Evolutionary conservation across 2,113 vertebrate species (phyloP).

Genomic region (Mungos mungo): DNA sequence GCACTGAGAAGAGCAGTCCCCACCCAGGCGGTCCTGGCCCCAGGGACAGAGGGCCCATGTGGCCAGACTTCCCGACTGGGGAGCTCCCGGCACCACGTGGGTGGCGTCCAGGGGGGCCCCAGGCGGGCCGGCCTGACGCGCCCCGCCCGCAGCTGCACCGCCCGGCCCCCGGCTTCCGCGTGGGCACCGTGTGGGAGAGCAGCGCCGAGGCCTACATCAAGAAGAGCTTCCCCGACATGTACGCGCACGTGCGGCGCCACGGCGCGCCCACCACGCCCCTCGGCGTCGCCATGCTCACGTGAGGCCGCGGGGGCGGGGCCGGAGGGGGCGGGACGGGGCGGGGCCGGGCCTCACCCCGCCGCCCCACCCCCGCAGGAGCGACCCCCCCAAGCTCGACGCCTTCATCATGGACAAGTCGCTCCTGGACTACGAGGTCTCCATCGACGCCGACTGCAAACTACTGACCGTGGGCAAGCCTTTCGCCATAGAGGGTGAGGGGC

Average conservation of each 20-base stretch:
- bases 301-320: conserved; percentile 40
- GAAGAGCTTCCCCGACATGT: conserved; percentile 94
- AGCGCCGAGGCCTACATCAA: conserved; percentile 95
- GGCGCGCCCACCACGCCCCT: conserved; percentile 92
- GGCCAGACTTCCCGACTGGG: not conserved
- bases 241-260: conserved; percentile 91
- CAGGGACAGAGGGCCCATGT: not conserved
- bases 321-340: accelerated
- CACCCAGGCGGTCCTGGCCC: not conserved
- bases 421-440: conserved; percentile 93
- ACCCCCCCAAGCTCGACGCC: conserved; percentile 90
- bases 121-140: not conserved
- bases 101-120: not conserved
- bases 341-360: accelerated
- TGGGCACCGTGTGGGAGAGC: conserved; percentile 95
- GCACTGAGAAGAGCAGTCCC: not conserved
- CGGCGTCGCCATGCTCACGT: conserved; percentile 93
- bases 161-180: conserved; percentile 91
- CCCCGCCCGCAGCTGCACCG: conserved; percentile 89
- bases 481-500: conserved; percentile 89
- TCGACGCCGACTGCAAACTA: conserved; percentile 91
- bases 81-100: not conserved
- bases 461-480: conserved; percentile 94
- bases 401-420: conserved; percentile 95
- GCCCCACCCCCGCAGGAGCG: conserved; percentile 83